Base-by-base conservation (phyloP, 64 coral and sea anemone species). In the Cladopsammia gracilis region DNA sequence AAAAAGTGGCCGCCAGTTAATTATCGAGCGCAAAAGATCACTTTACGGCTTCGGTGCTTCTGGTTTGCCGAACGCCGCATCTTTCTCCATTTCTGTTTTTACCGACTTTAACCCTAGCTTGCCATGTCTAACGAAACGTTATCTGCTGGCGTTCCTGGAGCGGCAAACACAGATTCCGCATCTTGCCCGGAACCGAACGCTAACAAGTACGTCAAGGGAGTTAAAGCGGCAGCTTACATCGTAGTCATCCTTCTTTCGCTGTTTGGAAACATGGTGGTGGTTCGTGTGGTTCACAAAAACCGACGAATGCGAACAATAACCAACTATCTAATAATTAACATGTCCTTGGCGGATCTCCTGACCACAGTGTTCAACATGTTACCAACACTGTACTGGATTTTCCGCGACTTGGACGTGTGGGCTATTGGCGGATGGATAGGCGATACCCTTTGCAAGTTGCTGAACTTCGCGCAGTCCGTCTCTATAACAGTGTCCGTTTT, bases 361-460 rank as follows among this genome's bases (percentile, higher is more conserved):
- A 93, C 91, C 19, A 93, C 91, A 25, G 71, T 93, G 9, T 93
- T 93, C 56, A 93, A 93, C 91, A 93, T 93, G 91, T 24, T 86
- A 48, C 91, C 91, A 5, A 93, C 91, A 7, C 20, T 85, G 8
- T 93, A 77, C 73, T 93, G 91, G 91, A 87, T 71, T 16, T 67
- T 87, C 5, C 3, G 57, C 10, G 83, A 82, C 0, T 16, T 77
- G 42, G 83, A 87, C 59, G 23, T 79, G 0, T 93, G 91, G 91
- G 73, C 74, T 85, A 46, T 93, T 1, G 91, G 91, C 18, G 91
- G 91, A 0, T 77, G 26, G 62, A 24, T 93, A 11, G 91, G 91
- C 5, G 82, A 93, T n/a, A 62, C 52, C 4, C 79, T 93, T 22
- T 93, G 91, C 61, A 93, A 93, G 58, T 10, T 87, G 16, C 49